These are phyloP conservation scores for Orthosia gracilis DNA, from an alignment of 2,888 invertebrate species.

Conservation along the genomic window DNA sequence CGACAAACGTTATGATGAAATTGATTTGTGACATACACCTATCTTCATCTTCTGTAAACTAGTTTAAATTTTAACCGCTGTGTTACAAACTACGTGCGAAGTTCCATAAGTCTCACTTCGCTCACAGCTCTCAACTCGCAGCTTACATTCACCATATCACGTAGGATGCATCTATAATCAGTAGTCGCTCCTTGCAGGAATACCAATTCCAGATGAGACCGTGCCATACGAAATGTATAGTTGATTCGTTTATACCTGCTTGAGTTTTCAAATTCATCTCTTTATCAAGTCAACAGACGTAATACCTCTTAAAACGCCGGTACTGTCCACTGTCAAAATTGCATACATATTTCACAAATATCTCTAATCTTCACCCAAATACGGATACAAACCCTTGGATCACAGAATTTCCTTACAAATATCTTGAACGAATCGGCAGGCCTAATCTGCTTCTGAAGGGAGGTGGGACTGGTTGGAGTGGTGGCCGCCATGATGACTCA, in stretches of 20 bases:
- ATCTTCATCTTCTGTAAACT: slow-evolving; percentile 1
- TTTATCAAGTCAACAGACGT: neutral
- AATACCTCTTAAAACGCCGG: too few relatives aligned
- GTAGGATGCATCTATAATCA: slow-evolving; percentile 67
- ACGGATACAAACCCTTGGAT: too few relatives aligned
- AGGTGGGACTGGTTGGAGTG: too few relatives aligned
- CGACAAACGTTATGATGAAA: neutral
- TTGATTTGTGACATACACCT: neutral
- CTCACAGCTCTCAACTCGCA: too few relatives aligned
- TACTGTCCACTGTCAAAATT: too few relatives aligned
- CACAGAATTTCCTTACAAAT: too few relatives aligned
- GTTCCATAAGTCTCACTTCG: neutral
- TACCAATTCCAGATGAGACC: slow-evolving; percentile 40
- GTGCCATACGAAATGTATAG: slow-evolving; percentile 11
- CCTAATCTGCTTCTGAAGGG: too few relatives aligned
- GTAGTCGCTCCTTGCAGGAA: slow-evolving; percentile 33
- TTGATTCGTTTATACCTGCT: neutral
- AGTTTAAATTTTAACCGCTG: neutral
- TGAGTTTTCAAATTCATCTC: neutral
- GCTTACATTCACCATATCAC: slow-evolving; percentile 46
- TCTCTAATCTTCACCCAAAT: too few relatives aligned
- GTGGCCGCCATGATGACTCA: too few relatives aligned
- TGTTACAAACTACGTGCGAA: slow-evolving; percentile 1
- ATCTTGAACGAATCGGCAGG: too few relatives aligned
- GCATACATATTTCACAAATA: too few relatives aligned